These are phyloP conservation scores for Acanthosoma haemorrhoidale DNA, from an alignment of 2,888 invertebrate species.

Conservation along the genomic window DNA sequence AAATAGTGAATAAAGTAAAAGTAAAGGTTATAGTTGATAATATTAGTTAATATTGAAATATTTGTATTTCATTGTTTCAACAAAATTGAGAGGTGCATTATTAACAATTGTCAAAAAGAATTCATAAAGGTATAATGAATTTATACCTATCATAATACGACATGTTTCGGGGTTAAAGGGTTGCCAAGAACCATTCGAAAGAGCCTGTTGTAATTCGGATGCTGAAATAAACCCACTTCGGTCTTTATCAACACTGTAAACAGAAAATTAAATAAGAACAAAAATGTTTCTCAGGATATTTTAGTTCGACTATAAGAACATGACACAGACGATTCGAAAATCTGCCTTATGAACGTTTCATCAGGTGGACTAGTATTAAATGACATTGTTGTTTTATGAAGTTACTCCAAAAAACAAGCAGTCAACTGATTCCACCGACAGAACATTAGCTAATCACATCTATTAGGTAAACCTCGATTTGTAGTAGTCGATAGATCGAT, in stretches of 20 bases:
- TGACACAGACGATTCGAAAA: background rate
- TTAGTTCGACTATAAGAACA: background rate
- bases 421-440: background rate
- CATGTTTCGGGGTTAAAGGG: constrained; percentile 98
- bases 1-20: background rate
- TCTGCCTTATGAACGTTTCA: constrained; percentile 1
- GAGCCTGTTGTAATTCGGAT: constrained; percentile 81
- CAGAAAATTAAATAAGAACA: background rate
- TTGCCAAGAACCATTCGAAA: constrained; percentile 96
- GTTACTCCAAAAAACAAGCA: background rate
- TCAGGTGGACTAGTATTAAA: background rate
- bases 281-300: background rate
- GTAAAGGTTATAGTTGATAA: too few species aligned
- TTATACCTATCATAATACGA: constrained; percentile 84
- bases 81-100: too few species aligned
- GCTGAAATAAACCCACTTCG: constrained; percentile 82
- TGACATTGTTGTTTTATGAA: too few species aligned
- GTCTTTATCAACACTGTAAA: constrained; percentile 64
- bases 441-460: background rate
- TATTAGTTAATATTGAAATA: too few species aligned
- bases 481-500: too few species aligned
- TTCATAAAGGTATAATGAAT: too few species aligned
- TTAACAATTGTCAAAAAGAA: too few species aligned
- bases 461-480: background rate
- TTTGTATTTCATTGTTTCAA: too few species aligned